Base-by-base conservation (phyloP, 2,797 vertebrate genomes). In the Pipistrellus pygmaeus region DNA sequence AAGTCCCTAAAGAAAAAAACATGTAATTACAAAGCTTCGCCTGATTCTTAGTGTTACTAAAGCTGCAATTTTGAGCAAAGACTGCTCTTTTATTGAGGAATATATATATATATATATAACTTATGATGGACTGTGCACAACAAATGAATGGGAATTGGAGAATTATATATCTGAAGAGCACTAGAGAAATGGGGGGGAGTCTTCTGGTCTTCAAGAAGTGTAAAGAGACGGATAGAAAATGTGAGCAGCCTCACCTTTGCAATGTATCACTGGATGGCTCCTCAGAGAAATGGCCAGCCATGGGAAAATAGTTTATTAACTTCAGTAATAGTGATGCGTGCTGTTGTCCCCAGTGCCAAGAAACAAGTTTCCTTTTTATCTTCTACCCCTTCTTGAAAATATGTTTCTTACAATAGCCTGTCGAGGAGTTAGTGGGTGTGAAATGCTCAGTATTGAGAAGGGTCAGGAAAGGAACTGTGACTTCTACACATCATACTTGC, bases 1-100 rank as follows among this genome's bases (percentile, higher is more conserved):
- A 44, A 44, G 2, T 46, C 20, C 20, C 93, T 71, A 83, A 88
- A 80, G 35, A 41, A 90, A 92, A 92, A 68, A 92, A 68, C 35
- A 11, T 30, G 20, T 71, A 46, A 77, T n/a, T 60, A 27, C 41
- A 75, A 93, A 62, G 1, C 8, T 90, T 84, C 17, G 81, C 17
- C 18, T 69, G 9, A 41, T n/a, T 44, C 2, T 92, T 88, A 69
- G 17, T 32, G 5, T 55, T 55, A 72, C 10, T 78, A 46, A 62
- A 85, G 30, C 17, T 72, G 9, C 3, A 25, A 83, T 80, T 85
- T 92, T 86, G 75, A 88, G 35, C 20, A 55, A 13, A 96, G 81
- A 25, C 4, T 78, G 25, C 4, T 88, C 7, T 90, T 95, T 51
- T 48, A 71, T 91, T 90, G 57, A 6, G 35, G 35, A 35, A 55